Evolutionary conservation across 2,888 invertebrate species (phyloP).

Genomic region (Phalera bucephala): DNA sequence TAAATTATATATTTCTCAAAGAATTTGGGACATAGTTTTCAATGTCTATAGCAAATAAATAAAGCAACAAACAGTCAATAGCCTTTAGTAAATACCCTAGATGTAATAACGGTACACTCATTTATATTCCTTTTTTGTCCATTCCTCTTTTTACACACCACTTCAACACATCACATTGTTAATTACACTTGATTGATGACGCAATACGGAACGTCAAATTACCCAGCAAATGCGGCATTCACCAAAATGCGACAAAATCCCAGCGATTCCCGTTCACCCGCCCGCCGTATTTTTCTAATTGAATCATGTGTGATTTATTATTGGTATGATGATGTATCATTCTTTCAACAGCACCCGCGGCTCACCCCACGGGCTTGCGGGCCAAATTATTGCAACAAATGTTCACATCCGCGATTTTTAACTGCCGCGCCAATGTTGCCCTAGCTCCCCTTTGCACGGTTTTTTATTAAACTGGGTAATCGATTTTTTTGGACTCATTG

Average conservation of each 20-base stretch:
- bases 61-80: too few relatives aligned
- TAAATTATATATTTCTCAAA: too few relatives aligned
- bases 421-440: conserved; percentile 56
- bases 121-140: too few relatives aligned
- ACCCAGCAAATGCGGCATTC: conserved; percentile 62
- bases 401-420: conserved; percentile 74
- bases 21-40: too few relatives aligned
- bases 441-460: conserved; percentile 50
- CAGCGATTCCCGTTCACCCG: conserved; percentile 54
- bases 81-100: too few relatives aligned
- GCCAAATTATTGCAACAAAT: conserved; percentile 79
- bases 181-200: conserved; percentile 76
- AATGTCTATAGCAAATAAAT: too few relatives aligned
- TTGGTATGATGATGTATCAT: conserved; percentile 83
- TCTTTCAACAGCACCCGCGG: conserved; percentile 79
- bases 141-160: conserved; percentile 16
- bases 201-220: conserved; percentile 75
- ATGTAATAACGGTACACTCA: too few relatives aligned
- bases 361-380: conserved; percentile 73
- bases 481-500: too few relatives aligned
- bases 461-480: conserved; percentile 72
- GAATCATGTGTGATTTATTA: conserved; percentile 83
- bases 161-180: conserved; percentile 47
- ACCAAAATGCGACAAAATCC: conserved; percentile 61
- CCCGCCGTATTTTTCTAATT: conserved; percentile 79